Base-by-base conservation (phyloP, 2,888 invertebrate species). In the Cheilosia pagana region DNA sequence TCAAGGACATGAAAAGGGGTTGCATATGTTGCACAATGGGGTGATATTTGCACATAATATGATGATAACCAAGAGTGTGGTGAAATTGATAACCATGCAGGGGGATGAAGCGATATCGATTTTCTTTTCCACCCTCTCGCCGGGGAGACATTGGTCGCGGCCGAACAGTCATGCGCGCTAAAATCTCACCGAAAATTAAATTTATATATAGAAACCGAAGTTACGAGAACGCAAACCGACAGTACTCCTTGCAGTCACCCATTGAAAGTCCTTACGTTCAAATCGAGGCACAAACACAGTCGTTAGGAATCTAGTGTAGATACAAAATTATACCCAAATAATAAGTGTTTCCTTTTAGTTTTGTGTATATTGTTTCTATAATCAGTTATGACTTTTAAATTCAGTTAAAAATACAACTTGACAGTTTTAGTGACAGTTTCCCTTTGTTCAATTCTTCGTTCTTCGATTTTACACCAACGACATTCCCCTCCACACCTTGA, bases 221-320 rank as follows among this genome's bases (percentile, higher is more conserved):
- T 68, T 63, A 74, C 67, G 62, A 83, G 78, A 68, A 78, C 28
- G 52, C 72, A 43, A 72, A 43, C 67, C 10, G 43, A 19, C 39
- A 43, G 25, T 28, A 19, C 62, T 68, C 82, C 62, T 78, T 62
- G 74, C 82, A 83, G 82, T 83, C 68, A 62, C 68, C 82, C 82
- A 78, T 35, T 68, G 57, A 78, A 28, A 72, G 65, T 78, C 72
- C 72, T 74, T 62, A 41, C 48, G 77, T 60, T 67, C 48, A 48
- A 35, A 35, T 43, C 31, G 10, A 62, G 48, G 43, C 31, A 41
- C 16, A 55, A 45, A 45, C 21, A 28, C 21, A 31, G 25, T 60
- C 72, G 43, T 41, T 39, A 68, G 62, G 57, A 41, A 60, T 74
- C 72, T 68, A 70, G 78, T 78, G 70, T 82, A 76, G 59, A 82